These are phyloP conservation scores for Epinephelus fuscoguttatus DNA, from an alignment of 2,113 vertebrate genomes.

Conservation along the genomic window DNA sequence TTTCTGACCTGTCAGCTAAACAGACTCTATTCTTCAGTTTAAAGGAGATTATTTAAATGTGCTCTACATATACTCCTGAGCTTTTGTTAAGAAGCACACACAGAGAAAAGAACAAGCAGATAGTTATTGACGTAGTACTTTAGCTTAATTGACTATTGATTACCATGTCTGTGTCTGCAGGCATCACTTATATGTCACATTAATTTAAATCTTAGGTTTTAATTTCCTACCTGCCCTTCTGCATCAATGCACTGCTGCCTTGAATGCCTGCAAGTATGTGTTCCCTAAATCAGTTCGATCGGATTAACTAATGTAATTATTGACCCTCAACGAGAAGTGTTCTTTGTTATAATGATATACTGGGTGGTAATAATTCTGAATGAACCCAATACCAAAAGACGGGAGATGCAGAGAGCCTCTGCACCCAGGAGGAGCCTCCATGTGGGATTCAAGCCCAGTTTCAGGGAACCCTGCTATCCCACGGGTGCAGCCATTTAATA, in stretches of 20 bases:
- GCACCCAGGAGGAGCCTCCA: slow-evolving; percentile 2
- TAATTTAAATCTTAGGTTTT: slow-evolving; percentile 16
- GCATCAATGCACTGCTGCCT: slow-evolving; percentile 6
- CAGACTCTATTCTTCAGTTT: slow-evolving; percentile 6
- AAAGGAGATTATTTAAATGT: slow-evolving; percentile 4
- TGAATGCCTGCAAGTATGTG: not conserved
- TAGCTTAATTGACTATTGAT: slow-evolving; percentile 33
- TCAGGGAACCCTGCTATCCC: slow-evolving; percentile 25
- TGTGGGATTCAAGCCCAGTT: slow-evolving; percentile 1
- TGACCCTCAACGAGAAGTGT: not conserved
- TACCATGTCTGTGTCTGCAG: not conserved
- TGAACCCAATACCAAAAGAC: not conserved
- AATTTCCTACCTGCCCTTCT: not conserved
- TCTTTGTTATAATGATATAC: not conserved
- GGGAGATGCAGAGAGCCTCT: not conserved
- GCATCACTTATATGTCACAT: not conserved
- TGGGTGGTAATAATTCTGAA: not conserved
- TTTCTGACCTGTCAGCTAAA: slow-evolving; percentile 36
- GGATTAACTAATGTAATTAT: slow-evolving; percentile 2
- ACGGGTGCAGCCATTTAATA: slow-evolving; percentile 29
- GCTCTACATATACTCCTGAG: not conserved
- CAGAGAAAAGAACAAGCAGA: not conserved
- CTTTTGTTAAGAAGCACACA: not conserved
- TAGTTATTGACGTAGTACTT: not conserved
- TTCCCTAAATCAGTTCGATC: slow-evolving; percentile 7